These are phyloP conservation scores for Melangyna quadrimaculata DNA, from an alignment of 2,888 invertebrate species.

Conservation along the genomic window DNA sequence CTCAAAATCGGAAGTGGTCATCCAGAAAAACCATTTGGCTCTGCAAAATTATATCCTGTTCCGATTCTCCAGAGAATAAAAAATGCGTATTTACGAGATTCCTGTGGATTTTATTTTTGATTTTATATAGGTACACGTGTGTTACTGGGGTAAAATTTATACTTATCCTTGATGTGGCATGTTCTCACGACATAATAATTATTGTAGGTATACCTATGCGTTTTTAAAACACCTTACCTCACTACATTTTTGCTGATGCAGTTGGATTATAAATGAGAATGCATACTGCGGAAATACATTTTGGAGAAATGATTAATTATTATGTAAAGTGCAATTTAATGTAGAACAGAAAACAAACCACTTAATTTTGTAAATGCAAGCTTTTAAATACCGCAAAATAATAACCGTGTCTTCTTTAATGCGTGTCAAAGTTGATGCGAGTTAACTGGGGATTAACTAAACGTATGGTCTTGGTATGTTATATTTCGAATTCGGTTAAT, in stretches of 20 bases:
- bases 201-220: conserved; percentile 9
- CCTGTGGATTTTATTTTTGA: conserved; percentile 18
- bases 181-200: not conserved
- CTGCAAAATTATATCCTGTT: conserved; percentile 10
- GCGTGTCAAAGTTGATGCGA: no score
- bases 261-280: not conserved
- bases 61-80: not conserved
- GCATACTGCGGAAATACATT: not conserved
- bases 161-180: not conserved
- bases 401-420: no score
- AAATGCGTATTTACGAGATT: conserved; percentile 35
- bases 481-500: no score
- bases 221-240: not conserved
- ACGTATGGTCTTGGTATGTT: no score
- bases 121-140: not conserved
- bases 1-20: conserved; percentile 54
- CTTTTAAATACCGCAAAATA: no score
- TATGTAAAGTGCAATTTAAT: not conserved
- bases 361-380: not conserved
- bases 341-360: not conserved
- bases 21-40: conserved; percentile 53
- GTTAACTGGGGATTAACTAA: no score
- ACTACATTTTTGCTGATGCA: not conserved
- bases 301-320: not conserved
- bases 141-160: not conserved